Base-by-base conservation (phyloP, 2,797 vertebrate genomes). In the Sebastes kiyomatsui region DNA sequence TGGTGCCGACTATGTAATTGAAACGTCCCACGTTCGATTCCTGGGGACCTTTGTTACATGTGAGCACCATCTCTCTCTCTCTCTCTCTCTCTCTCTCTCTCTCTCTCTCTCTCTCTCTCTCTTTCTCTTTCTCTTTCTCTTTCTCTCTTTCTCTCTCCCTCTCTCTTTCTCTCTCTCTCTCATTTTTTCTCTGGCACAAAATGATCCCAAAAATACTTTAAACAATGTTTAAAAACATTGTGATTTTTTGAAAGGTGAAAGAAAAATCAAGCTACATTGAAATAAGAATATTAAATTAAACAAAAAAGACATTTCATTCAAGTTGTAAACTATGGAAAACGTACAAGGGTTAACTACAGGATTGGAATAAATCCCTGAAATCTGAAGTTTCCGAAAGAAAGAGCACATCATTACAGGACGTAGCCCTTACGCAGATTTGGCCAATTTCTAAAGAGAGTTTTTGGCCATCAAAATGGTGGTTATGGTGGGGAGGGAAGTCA, bases 61-160 rank as follows among this genome's bases (percentile, higher is more conserved):
- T 16, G 30, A 38, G 9, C 28, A 3, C 4, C 20, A 28, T 42
- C 42, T 46, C 42, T 18, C 42, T 46, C 6, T 46, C 42, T 42
- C 12, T 38, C 38, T 42, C 14, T 42, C 2, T 12, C 8, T 56
- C 4, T 49, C 6, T 33, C 5, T 38, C 2, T 35, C 4, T 35
- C 2, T 13, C 2, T 13, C 2, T 35, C 2, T 13, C 1, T 14
- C 0, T 14, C 5, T 16, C 2, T 42, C 0, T 6, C 5, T 13
- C 2, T 38, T 0, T 38, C 2, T 38, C 0, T 13, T 0, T 35
- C 2, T 13, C 1, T 35, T 1, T 38, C 1, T 38, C 2, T 8
- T 1, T 12, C 2, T 42, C 5, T 49, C 2, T 32, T 0, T 32
- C 32, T 28, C 5, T 28, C 1, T 28, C 5, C 0, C 27, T 28